Evolutionary conservation across 2,888 invertebrate species (phyloP).

Genomic region (Psylliodes chrysocephalus): DNA sequence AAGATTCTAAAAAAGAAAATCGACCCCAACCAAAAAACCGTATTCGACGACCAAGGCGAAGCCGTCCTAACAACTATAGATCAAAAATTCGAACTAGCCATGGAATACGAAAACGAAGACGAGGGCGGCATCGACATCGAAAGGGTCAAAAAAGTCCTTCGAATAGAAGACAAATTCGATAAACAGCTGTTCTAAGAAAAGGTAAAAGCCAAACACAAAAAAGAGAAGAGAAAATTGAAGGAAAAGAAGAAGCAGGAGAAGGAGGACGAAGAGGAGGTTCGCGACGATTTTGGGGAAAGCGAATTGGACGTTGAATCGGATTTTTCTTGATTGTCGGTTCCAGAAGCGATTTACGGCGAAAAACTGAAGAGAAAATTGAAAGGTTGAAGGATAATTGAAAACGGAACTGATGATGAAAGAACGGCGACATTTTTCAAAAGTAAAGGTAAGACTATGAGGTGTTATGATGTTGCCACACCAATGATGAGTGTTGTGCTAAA

Average conservation of each 20-base stretch:
- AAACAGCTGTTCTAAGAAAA: constrained; percentile 84
- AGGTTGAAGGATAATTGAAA: constrained; percentile 33
- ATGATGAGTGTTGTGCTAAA: too few relatives aligned
- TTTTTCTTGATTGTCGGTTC: constrained; percentile 87
- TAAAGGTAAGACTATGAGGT: constrained; percentile 22
- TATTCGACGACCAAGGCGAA: constrained; percentile 89
- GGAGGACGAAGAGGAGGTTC: constrained; percentile 67
- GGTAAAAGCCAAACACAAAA: constrained; percentile 82
- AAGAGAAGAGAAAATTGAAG: constrained; percentile 75
- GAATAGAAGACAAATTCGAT: constrained; percentile 89
- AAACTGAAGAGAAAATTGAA: constrained; percentile 46
- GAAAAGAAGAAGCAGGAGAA: constrained; percentile 67
- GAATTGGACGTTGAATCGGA: constrained; percentile 74
- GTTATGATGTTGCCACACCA: too few relatives aligned
- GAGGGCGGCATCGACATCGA: constrained; percentile 86
- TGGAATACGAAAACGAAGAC: constrained; percentile 74
- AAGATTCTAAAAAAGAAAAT: constrained; percentile 89
- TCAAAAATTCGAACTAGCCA: constrained; percentile 77
- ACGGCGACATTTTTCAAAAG: neutral
- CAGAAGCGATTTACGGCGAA: constrained; percentile 78
- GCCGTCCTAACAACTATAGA: constrained; percentile 71
- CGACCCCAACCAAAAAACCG: constrained; percentile 82
- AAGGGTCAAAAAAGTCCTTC: constrained; percentile 77
- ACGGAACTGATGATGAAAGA: constrained; percentile 23
- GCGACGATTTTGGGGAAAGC: constrained; percentile 68